phyloP scores from a whole-genome alignment of 30 jellyfish, hydroid and myxozoan genomes.

The Turritopsis rubra region DNA sequence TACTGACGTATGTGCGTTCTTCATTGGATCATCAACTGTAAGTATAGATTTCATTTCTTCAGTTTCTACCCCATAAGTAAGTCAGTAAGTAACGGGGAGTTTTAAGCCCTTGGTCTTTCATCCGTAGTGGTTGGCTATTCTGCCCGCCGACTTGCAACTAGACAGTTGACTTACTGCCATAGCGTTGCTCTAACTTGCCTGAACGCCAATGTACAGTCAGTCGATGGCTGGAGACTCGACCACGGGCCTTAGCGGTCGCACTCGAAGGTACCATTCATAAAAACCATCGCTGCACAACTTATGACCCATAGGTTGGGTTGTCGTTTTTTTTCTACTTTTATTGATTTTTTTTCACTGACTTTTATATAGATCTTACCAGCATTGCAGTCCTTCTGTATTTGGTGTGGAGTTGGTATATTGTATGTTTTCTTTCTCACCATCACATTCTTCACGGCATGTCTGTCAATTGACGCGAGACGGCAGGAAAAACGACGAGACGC shows the following conservation, averaged over 20 bases:
- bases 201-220: no score
- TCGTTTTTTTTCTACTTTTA: no score
- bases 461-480: conserved; percentile 62
- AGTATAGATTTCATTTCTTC: neutral
- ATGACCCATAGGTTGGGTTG: no score
- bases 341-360: neutral
- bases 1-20: conserved; percentile 77
- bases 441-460: conserved; percentile 56
- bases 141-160: no score
- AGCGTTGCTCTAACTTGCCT: no score
- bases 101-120: no score
- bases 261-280: neutral
- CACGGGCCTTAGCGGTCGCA: no score
- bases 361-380: conserved; percentile 79
- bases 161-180: no score
- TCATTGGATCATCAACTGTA: conserved; percentile 82
- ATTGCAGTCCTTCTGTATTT: conserved; percentile 65
- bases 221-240: no score
- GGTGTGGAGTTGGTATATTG: conserved; percentile 67
- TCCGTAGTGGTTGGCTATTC: no score
- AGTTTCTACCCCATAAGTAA: no score
- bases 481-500: conserved; percentile 47
- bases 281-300: neutral
- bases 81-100: no score
- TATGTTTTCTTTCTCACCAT: conserved; percentile 66